A percentile compares a stretch with the other conserved stretches of the same genome.
Evolutionary conservation across 92 coral and sea anemone genomes (phyloP).

Genomic region (Porites cylindrica): DNA sequence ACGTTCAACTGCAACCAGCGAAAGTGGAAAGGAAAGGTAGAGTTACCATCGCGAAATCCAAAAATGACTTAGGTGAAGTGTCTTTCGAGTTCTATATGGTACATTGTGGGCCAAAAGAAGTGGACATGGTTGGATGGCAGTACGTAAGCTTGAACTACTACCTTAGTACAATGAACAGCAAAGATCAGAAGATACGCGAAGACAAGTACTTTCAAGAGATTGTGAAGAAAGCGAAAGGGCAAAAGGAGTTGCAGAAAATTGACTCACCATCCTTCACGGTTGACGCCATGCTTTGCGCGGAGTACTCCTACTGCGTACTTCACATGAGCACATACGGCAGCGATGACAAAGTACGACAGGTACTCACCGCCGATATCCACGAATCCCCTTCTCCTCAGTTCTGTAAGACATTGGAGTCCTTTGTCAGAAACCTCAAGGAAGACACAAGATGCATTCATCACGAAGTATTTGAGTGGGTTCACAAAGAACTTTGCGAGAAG

Average conservation of each 20-base stretch:
- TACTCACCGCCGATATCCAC: neutral
- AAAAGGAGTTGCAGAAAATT: neutral
- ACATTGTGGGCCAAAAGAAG: constrained; percentile 23
- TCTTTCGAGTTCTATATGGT: constrained; percentile 32
- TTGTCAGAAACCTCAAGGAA: neutral
- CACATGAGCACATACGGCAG: neutral
- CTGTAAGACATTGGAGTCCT: neutral
- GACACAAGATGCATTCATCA: neutral
- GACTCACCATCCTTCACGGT: neutral
- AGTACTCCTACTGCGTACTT: constrained; percentile 45
- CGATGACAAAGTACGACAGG: neutral
- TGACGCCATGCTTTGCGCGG: constrained; percentile 44
- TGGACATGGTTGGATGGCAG: constrained; percentile 2
- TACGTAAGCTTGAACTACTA: constrained; percentile 57
- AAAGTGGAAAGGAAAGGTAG: constrained; percentile 24
- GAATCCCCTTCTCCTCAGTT: neutral
- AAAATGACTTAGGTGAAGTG: neutral
- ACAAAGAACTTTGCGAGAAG: neutral
- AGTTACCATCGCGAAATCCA: constrained; percentile 11
- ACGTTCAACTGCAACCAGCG: constrained; percentile 6
- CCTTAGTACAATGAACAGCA: constrained; percentile 41
- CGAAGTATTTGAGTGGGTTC: constrained; percentile 4
- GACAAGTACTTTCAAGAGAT: constrained; percentile 30
- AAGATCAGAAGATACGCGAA: constrained; percentile 38
- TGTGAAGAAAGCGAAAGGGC: constrained; percentile 13